Conservation (phyloP, 2,113 vertebrate species). For the Megaceryle torquata region DNA sequence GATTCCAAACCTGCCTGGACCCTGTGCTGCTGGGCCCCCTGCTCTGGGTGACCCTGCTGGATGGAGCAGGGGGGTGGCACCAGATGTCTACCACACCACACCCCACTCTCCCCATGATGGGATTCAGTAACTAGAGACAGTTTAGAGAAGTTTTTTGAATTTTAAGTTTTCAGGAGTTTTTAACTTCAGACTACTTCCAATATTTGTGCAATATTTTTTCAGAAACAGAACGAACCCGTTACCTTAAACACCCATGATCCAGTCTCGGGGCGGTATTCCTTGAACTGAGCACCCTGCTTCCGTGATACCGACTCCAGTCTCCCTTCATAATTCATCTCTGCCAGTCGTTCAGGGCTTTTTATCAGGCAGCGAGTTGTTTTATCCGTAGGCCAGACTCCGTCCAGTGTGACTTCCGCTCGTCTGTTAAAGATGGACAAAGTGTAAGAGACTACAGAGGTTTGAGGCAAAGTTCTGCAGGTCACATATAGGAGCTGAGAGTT, state of each 20-base stretch:
- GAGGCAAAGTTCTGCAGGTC: not conserved
- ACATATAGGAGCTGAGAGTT: not conserved
- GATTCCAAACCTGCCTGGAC: too few relatives aligned
- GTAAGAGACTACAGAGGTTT: not conserved
- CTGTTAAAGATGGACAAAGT: not conserved
- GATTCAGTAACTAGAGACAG: too few relatives aligned
- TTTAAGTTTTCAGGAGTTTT: too few relatives aligned
- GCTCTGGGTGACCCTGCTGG: too few relatives aligned
- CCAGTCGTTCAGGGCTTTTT: slow-evolving; percentile 87
- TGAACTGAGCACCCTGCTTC: slow-evolving; percentile 90
- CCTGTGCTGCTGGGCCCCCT: too few relatives aligned
- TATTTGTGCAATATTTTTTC: not conserved
- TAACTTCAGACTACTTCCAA: not conserved
- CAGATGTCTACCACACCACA: too few relatives aligned
- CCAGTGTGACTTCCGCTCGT: slow-evolving; percentile 90
- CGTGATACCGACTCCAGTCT: slow-evolving; percentile 89
- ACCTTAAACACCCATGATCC: slow-evolving; percentile 98
- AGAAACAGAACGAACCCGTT: not conserved
- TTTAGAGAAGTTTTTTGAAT: too few relatives aligned
- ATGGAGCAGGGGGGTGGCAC: too few relatives aligned
- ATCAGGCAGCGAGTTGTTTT: slow-evolving; percentile 90
- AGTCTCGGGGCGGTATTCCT: slow-evolving; percentile 92
- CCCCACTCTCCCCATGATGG: too few relatives aligned
- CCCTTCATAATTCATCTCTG: slow-evolving; percentile 90
- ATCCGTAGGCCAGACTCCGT: slow-evolving; percentile 96